Base-by-base conservation (phyloP, 2,888 invertebrate species). In the Pinctada fucata region DNA sequence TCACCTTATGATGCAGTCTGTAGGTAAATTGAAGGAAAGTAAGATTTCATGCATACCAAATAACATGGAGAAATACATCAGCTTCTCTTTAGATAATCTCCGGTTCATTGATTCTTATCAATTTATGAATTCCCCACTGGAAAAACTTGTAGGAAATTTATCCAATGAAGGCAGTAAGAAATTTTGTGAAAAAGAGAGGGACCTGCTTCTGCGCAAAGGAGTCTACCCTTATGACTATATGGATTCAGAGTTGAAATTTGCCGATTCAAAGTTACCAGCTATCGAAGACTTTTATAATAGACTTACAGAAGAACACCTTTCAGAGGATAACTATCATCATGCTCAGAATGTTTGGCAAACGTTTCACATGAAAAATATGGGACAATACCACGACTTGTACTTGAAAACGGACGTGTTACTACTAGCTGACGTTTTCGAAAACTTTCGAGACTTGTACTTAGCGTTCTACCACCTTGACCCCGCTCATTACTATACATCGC, bases 381-480 rank as follows among this genome's bases (percentile, higher is more conserved):
- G 87, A 5, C 88, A 86, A 45, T 79, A 79, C 75, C 82, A 84
- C 84, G 79, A 88, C 85, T 66, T 85, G 70, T 83, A 88, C 83
- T n/a, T 66, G 47, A 69, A 83, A 76, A 86, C 87, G 51, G 90
- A 90, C 82, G 86, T 89, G 2, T 79, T 88, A n/a, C 79, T 89
- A 31, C 80, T 90, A 50, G 85, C 87, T 16, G 88, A 91, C 85
- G 84, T 91, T 50, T 91, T 91, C 84, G 89, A 91, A 78, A 86
- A 82, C 51, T 91, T 90, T 80, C 82, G 89, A 79, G 73, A 86
- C 45, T 80, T 88, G 8, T 85, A 82, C 75, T 50, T 86, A 5
- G 63, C 82, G 65, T 78, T 79, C 49, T 88, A 89, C 78, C 65
- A 82, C 58, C 76, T 91, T 63, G 90, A 90, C 78, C 88, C 88